These are phyloP conservation scores for Syrrhaptes paradoxus DNA, from an alignment of 2,113 vertebrate genomes.

Conservation along the genomic window DNA sequence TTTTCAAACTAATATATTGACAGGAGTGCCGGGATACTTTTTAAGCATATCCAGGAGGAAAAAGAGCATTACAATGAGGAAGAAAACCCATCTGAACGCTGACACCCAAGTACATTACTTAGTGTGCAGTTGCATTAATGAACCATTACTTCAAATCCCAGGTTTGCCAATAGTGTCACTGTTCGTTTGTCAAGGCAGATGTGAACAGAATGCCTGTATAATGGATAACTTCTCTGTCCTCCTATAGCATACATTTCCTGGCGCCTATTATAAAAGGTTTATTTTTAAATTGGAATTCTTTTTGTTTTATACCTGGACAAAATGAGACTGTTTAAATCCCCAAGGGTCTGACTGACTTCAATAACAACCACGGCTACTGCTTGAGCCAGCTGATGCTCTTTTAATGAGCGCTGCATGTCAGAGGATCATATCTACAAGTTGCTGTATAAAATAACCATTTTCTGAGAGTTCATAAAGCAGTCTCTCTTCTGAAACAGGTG, in stretches of 20 bases:
- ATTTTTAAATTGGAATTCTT: conserved; percentile 48
- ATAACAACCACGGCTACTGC: conserved; percentile 26
- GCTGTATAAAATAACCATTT: conserved; percentile 62
- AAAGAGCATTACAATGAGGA: conserved; percentile 14
- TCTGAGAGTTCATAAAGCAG: conserved; percentile 60
- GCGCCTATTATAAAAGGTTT: conserved; percentile 67
- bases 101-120: conserved; percentile 39
- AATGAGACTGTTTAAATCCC: conserved; percentile 59
- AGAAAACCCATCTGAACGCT: conserved; percentile 23
- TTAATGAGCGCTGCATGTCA: conserved; percentile 72
- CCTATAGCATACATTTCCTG: conserved; percentile 42
- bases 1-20: conserved; percentile 54
- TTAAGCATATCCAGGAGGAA: neutral
- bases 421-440: conserved; percentile 61
- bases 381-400: conserved; percentile 40
- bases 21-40: conserved; percentile 5
- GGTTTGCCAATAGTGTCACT: conserved; percentile 38
- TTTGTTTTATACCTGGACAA: conserved; percentile 34
- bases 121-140: conserved; percentile 67
- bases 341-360: conserved; percentile 30
- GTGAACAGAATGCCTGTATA: conserved; percentile 40
- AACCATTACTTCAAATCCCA: conserved; percentile 63
- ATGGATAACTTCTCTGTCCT: conserved; percentile 25
- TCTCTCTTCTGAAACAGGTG: conserved; percentile 58
- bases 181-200: conserved; percentile 51